Evolutionary conservation across 2,113 vertebrate species (phyloP), one percentile per base, ranked within the genome.

Genomic region (Ptychochromis oligacanthus): DNA sequence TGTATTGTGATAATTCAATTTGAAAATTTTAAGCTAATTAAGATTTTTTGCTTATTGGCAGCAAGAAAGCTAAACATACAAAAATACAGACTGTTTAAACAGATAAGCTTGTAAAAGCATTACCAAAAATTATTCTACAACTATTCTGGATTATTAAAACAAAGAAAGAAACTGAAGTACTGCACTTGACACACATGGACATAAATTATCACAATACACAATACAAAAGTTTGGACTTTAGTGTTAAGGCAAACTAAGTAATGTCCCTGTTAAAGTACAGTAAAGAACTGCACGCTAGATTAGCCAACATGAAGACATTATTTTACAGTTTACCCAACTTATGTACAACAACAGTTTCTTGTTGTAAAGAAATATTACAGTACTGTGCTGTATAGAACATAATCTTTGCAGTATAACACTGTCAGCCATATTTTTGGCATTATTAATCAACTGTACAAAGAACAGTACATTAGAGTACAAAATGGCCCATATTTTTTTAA

Each of bases 351-450:
- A 40, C 38, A 40, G 38, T 40, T 40, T 40, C 38, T 40, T 40
- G 9, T 5, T 40, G 10, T 40, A 40, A 40, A 40, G 2, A 40
- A 40, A 9, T 40, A 40, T 40, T 40, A 67, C 38, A 17, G 24
- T 46, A 17, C 38, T 43, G 62, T 10, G 24, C 1, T 43, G n/a
- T 65, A 43, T 34, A 62, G 31, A 62, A 18, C n/a, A 38, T 22
- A 43, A 1, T 1, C 3, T 49, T 49, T 49, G 15, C 24, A 49
- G 64, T 28, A 24, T 28, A 12, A 49, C 9, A 0, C 64, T 12
- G 0, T 24, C 24, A 70, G 64, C 7, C 52, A 2, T 31, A 2
- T 49, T 15, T 14, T 49, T 49, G 46, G 9, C 24, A 0, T 70
- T n/a, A 55, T 20, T 20, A 18, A 20, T 20, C 18, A 20, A 20